These are phyloP conservation scores for Sturnus vulgaris DNA, from an alignment of 2,113 vertebrate genomes.

Conservation along the genomic window DNA sequence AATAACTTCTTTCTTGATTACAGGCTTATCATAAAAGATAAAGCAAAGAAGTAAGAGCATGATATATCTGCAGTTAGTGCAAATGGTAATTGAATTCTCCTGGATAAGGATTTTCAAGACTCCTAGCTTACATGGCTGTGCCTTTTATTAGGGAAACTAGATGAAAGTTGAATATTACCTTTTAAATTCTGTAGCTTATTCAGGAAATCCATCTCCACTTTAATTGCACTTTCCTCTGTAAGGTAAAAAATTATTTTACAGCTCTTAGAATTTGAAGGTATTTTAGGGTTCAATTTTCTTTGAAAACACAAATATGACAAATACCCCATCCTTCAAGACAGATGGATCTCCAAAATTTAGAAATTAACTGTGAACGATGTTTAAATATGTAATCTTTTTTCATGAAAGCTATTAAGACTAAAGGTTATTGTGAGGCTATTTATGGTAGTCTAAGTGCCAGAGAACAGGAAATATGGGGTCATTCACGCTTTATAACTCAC, in stretches of 20 bases:
- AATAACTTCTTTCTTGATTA: slow-evolving; percentile 14
- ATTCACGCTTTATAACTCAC: background rate
- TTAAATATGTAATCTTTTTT: background rate
- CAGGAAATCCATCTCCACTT: background rate
- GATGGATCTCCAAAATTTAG: background rate
- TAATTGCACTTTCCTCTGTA: background rate
- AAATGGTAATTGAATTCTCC: background rate
- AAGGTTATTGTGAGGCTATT: background rate
- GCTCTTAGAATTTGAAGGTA: background rate
- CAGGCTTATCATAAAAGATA: slow-evolving; percentile 4
- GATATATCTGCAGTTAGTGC: background rate
- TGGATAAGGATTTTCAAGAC: background rate
- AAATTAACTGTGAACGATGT: background rate
- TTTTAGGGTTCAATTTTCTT: background rate
- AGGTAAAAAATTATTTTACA: background rate
- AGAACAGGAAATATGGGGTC: background rate
- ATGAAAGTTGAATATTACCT: background rate
- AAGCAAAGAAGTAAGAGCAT: background rate
- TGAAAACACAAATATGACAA: background rate
- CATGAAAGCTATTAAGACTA: background rate
- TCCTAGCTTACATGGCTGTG: background rate
- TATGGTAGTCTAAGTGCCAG: background rate
- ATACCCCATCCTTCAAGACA: background rate
- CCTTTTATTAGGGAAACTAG: background rate
- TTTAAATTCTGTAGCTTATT: background rate